phyloP scores from a whole-genome alignment of 2,888 invertebrate genomes.

The Andrena praecox region DNA sequence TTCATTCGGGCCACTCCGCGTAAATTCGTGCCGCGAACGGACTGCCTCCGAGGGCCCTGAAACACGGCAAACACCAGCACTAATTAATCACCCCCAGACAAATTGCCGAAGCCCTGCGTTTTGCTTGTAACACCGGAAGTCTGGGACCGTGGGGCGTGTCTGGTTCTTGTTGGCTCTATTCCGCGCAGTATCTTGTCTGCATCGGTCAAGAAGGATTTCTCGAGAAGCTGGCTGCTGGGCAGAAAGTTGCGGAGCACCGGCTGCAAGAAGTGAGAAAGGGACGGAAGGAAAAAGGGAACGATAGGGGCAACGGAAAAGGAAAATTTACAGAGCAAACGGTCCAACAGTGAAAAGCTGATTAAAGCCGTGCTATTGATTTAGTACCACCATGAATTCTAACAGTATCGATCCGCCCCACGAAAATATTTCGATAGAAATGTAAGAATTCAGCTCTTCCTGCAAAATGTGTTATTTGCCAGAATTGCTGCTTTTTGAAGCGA shows the following conservation, averaged over 20 bases:
- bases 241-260: constrained; percentile 4
- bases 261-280: background rate
- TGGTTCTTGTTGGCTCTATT: constrained; percentile 62
- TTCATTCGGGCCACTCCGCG: constrained; percentile 43
- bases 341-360: constrained; percentile 4
- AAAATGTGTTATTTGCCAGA: background rate
- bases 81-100: constrained; percentile 81
- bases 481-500: too few relatives aligned
- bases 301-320: background rate
- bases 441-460: too few relatives aligned
- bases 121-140: constrained; percentile 65
- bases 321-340: background rate
- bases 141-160: constrained; percentile 46
- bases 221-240: constrained; percentile 13
- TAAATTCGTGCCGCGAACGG: constrained; percentile 40
- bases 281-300: background rate
- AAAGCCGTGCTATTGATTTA: constrained; percentile 19
- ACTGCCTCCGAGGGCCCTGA: constrained; percentile 21
- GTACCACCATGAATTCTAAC: background rate
- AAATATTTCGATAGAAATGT: too few relatives aligned
- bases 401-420: background rate
- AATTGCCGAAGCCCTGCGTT: constrained; percentile 75
- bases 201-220: constrained; percentile 58
- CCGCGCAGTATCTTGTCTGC: constrained; percentile 48
- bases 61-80: constrained; percentile 56